Base-by-base conservation (phyloP, 2,888 invertebrate genomes). In the Cremastobaeus sp. region DNA sequence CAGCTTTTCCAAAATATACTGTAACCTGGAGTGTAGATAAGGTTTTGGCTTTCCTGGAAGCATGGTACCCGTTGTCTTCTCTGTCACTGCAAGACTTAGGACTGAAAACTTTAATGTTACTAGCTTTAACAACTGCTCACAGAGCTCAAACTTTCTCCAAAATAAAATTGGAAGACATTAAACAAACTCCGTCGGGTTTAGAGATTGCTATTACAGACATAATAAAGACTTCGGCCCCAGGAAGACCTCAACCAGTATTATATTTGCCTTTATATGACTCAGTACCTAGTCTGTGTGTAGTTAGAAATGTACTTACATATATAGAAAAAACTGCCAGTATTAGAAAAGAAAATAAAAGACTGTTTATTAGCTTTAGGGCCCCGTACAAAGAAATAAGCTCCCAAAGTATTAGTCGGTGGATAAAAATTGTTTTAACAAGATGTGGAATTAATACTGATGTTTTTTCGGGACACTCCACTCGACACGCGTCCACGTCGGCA, bases 201-300 rank as follows among this genome's bases (percentile, higher is more conserved):
- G 30, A 2, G 1, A 48, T 48, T 11, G 43, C 15, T 25, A 72
- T 77, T 15, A 17, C 60, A 9, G 69, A 71, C 3, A 9, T 39
- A n/a, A 69, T 76, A 17, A 72, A 74, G 41, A 76, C 74, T 2
- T 74, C 68, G 9, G 39, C 55, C 6, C 54, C 59, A 34, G 66
- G 52, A 11, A 48, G 18, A 11, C 12, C 6, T 8, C 47, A 66
- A 34, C 65, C 69, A 1, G 0, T 59, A 1, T 39, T 74, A 1
- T 12, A 34, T n/a, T 30, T 71, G 35, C 68, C 74, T 8, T 45
- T 48, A n/a, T 39, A 45, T 14, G 30, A 9, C 4, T 3, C 55
- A 14, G 32, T 15, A 41, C 52, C 47, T 11, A 50, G 62, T 28
- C 14, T 71, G 8, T 70, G 66, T 20, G 55, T 57, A 8, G 71